Evolutionary conservation across 2,113 vertebrate species (phyloP).

Genomic region (Osmerus mordax): DNA sequence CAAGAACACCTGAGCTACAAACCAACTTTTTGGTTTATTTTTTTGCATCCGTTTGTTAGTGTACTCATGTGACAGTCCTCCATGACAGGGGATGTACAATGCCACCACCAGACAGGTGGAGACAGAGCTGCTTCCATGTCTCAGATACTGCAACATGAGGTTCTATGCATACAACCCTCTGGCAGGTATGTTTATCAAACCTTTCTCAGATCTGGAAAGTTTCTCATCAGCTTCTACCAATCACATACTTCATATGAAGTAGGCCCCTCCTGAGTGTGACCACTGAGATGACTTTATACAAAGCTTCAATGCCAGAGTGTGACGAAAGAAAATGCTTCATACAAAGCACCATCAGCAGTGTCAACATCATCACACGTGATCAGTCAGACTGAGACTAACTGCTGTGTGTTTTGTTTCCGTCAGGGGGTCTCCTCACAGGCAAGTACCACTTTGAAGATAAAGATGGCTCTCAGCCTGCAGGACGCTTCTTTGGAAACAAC

Average conservation of each 20-base stretch:
- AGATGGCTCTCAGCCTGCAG: conserved; percentile 70
- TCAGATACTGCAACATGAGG: conserved; percentile 77
- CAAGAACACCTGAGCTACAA: background rate
- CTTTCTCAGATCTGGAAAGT: background rate
- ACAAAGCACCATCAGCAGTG: too few species aligned
- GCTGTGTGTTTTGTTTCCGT: background rate
- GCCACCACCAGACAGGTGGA: conserved; percentile 91
- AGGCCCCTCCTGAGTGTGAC: too few species aligned
- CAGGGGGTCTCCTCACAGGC: conserved; percentile 90
- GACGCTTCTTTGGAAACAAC: conserved; percentile 88
- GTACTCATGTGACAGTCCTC: background rate
- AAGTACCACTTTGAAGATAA: conserved; percentile 90
- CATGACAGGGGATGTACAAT: conserved; percentile 92
- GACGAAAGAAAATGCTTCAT: too few species aligned
- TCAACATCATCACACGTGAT: too few species aligned
- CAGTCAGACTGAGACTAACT: too few species aligned
- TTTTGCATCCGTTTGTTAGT: background rate
- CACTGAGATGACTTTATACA: too few species aligned
- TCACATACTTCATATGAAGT: too few species aligned
- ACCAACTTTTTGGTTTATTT: background rate
- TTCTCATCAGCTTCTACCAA: too few species aligned
- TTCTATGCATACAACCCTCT: conserved; percentile 96
- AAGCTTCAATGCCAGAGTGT: too few species aligned
- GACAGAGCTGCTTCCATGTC: conserved; percentile 85
- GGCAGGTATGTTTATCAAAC: conserved; percentile 74